Evolutionary conservation across 2,797 vertebrate species (phyloP).

Genomic region (Syndactyla subalaris): DNA sequence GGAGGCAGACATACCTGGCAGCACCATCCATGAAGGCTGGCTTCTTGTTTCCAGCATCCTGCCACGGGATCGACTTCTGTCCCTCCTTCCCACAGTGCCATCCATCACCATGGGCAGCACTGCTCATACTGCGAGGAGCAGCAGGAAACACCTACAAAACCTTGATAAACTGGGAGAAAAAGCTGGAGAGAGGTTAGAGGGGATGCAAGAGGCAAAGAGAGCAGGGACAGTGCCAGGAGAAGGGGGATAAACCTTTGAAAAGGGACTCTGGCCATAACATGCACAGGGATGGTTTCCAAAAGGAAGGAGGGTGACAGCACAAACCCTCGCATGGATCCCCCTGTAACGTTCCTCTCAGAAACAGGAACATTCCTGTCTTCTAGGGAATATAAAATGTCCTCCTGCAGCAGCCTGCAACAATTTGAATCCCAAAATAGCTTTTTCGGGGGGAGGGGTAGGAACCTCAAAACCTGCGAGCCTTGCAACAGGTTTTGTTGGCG

Average conservation of each 20-base stretch:
- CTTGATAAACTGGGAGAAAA: not conserved
- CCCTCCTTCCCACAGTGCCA: accelerated
- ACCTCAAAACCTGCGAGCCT: not conserved
- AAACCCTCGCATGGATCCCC: accelerated
- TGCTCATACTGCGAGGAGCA: accelerated
- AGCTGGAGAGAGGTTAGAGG: not conserved
- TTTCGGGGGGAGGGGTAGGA: no score
- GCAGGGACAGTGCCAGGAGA: not conserved
- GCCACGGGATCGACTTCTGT: not conserved
- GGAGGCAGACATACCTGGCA: not conserved
- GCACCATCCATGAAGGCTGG: not conserved
- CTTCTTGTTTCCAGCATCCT: not conserved
- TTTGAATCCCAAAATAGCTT: not conserved
- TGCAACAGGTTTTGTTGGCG: not conserved
- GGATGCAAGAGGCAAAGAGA: not conserved
- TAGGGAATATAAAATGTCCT: not conserved
- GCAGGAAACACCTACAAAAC: not conserved
- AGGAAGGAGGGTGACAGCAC: not conserved
- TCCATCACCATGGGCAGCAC: not conserved
- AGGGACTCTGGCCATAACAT: accelerated
- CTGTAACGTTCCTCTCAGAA: not conserved
- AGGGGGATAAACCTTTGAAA: not conserved
- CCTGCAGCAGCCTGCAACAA: not conserved
- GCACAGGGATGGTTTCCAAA: accelerated
- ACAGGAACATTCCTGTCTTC: not conserved